phyloP scores from a whole-genome alignment of 2,888 invertebrate genomes.

The Ceriagrion tenellum region DNA sequence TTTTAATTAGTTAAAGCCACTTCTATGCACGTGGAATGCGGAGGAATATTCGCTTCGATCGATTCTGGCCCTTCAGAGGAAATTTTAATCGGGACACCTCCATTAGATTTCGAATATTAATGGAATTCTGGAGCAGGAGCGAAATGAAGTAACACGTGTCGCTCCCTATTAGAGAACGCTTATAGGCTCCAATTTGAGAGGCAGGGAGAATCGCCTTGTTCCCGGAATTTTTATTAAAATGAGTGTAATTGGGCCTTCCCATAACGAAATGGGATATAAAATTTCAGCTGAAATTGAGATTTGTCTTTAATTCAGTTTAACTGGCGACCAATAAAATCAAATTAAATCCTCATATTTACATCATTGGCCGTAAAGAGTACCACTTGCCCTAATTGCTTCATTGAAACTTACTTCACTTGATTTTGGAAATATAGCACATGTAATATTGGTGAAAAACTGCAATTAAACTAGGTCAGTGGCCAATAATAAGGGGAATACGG shows the following conservation, averaged over 20 bases:
- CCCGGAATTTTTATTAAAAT: neutral
- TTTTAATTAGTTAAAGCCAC: neutral
- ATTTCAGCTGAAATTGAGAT: neutral
- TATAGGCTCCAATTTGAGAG: neutral
- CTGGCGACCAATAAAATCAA: too few species aligned
- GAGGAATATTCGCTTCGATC: neutral
- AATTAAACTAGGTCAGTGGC: too few species aligned
- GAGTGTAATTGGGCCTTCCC: neutral
- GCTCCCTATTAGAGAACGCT: neutral
- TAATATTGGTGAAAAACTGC: too few species aligned
- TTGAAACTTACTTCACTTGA: too few species aligned
- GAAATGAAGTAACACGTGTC: constrained; percentile 15
- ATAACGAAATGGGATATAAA: neutral
- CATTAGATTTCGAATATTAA: neutral
- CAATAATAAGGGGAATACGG: too few species aligned
- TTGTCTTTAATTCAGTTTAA: neutral
- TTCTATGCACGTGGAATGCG: neutral
- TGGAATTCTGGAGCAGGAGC: neutral
- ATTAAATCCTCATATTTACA: too few species aligned
- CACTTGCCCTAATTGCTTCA: too few species aligned
- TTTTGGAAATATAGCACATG: too few species aligned
- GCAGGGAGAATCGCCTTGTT: neutral
- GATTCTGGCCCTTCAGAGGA: neutral
- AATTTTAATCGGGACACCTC: neutral
- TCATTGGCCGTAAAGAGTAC: too few species aligned